A percentile compares a stretch with the other conserved stretches of the same genome.
These are phyloP conservation scores for Seladonia tumulorum DNA, from an alignment of 2,888 invertebrate genomes.

Conservation along the genomic window DNA sequence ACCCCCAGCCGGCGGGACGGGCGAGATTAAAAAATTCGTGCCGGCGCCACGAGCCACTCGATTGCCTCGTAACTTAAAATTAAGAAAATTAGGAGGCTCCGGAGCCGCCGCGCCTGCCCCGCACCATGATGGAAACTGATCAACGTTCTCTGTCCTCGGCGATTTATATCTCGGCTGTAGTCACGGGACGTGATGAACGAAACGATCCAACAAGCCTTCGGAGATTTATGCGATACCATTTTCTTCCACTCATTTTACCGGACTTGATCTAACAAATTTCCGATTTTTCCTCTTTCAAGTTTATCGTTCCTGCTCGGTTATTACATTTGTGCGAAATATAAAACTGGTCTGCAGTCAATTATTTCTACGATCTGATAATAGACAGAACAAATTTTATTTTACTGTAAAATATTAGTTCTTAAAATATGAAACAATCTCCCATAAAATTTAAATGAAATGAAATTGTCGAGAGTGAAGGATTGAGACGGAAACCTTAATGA, in stretches of 20 bases:
- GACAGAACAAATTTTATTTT: no score
- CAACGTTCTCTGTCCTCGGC: background rate
- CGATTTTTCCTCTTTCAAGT: background rate
- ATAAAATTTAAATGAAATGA: background rate
- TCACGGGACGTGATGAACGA: background rate
- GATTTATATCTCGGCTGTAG: conserved; percentile 4
- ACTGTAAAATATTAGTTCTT: no score
- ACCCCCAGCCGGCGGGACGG: conserved; percentile 12
- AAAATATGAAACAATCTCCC: background rate
- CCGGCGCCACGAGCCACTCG: conserved; percentile 62
- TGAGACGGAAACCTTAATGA: background rate
- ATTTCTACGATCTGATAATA: no score
- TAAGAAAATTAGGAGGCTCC: conserved; percentile 74
- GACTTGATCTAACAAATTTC: background rate
- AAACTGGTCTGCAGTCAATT: no score
- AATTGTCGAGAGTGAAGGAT: no score
- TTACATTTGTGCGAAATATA: background rate
- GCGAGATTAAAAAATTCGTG: conserved; percentile 76
- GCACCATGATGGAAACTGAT: conserved; percentile 36
- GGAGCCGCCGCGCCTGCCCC: conserved; percentile 7
- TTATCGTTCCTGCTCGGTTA: background rate
- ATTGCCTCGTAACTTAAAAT: conserved; percentile 78
- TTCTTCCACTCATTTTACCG: conserved; percentile 3
- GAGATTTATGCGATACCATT: background rate
- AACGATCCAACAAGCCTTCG: background rate